Conservation (phyloP, 1,140 invertebrate genomes). For the Protaetia brevitarsis region DNA sequence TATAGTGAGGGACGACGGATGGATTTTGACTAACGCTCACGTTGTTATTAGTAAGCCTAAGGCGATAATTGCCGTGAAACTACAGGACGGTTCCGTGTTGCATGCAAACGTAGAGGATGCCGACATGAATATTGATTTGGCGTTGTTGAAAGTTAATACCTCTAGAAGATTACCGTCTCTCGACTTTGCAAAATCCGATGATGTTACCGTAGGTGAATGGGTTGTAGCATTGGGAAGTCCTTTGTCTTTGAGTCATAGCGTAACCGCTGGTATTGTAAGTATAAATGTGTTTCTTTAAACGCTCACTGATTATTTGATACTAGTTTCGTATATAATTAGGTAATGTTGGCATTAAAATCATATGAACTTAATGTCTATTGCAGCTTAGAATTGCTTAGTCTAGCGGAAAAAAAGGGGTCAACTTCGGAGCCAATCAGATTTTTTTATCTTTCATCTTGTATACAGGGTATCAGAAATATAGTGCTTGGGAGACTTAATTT, state of each 20-base stretch:
- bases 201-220: conserved; percentile 83
- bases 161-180: conserved; percentile 67
- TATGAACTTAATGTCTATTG: too few species aligned
- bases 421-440: too few species aligned
- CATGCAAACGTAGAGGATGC: conserved; percentile 75
- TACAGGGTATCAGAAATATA: too few species aligned
- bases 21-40: conserved; percentile 94
- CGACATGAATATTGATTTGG: conserved; percentile 81
- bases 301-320: too few species aligned
- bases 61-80: conserved; percentile 62
- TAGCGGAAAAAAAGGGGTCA: too few species aligned
- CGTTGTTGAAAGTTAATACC: conserved; percentile 73
- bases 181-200: conserved; percentile 71
- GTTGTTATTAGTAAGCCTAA: conserved; percentile 78
- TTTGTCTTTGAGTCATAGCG: conserved; percentile 78
- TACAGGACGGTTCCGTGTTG: conserved; percentile 49
- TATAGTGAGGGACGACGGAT: conserved; percentile 79
- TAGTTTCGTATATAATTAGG: too few species aligned
- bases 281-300: not conserved
- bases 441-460: too few species aligned
- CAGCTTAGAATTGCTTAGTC: too few species aligned
- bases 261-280: conserved; percentile 80
- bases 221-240: conserved; percentile 89
- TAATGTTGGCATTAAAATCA: too few species aligned
- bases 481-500: too few species aligned